Evolutionary conservation across 2,797 vertebrate genomes (phyloP).

Genomic region (Propithecus perrieri): DNA sequence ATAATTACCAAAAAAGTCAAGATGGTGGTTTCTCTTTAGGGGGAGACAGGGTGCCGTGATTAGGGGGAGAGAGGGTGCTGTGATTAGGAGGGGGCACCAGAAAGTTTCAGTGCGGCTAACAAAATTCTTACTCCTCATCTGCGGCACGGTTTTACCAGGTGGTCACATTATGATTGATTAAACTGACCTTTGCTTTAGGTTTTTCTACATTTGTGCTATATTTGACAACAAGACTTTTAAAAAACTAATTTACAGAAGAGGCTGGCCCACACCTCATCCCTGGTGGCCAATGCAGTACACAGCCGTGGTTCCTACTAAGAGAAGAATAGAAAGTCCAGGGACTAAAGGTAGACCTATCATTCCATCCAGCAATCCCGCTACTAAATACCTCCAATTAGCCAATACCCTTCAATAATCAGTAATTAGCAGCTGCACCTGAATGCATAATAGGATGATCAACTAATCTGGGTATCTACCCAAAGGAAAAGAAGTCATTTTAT

Average conservation of each 20-base stretch:
- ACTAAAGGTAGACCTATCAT: background rate
- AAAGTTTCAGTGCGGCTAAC: background rate
- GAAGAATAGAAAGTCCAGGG: background rate
- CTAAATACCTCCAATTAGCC: background rate
- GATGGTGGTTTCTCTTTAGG: background rate
- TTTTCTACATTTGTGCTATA: background rate
- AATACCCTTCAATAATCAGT: background rate
- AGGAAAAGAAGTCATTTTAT: background rate
- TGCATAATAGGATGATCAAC: background rate
- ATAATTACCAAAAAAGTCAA: background rate
- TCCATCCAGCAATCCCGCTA: background rate
- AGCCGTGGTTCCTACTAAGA: background rate
- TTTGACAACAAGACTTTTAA: background rate
- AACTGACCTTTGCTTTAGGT: background rate
- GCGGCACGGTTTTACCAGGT: background rate
- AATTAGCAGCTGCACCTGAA: background rate
- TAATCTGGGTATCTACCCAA: background rate
- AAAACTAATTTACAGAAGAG: background rate
- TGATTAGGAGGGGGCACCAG: background rate
- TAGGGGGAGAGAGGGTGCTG: background rate
- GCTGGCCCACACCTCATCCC: background rate
- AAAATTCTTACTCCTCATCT: background rate
- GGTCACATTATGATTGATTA: background rate
- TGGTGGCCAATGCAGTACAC: accelerated
- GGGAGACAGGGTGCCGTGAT: background rate